A percentile compares a stretch with the other conserved stretches of the same genome.
These are phyloP conservation scores for Cryptus viduatorius DNA, from an alignment of 2,888 invertebrate species.

Conservation along the genomic window DNA sequence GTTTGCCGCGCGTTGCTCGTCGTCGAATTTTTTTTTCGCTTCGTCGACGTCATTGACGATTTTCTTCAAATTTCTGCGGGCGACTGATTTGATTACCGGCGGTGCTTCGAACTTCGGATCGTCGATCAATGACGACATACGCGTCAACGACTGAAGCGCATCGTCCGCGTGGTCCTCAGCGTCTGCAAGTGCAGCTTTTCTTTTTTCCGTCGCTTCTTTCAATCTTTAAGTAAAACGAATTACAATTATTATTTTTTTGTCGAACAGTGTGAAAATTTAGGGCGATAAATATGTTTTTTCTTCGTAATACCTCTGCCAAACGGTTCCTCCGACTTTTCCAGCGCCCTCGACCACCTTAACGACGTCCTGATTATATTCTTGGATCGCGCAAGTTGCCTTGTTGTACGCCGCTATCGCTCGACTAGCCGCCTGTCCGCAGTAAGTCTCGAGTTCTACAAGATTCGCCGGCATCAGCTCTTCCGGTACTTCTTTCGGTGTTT, in stretches of 20 bases:
- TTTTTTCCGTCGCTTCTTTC: constrained; percentile 87
- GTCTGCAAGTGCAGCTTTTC: constrained; percentile 86
- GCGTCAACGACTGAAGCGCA: constrained; percentile 85
- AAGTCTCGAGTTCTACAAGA: constrained; percentile 87
- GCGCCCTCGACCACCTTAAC: constrained; percentile 77
- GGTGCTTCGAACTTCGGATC: constrained; percentile 84
- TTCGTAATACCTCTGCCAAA: constrained; percentile 81
- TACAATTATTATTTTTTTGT: background rate
- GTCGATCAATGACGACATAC: constrained; percentile 84
- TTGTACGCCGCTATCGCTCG: constrained; percentile 90
- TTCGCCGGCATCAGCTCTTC: constrained; percentile 81
- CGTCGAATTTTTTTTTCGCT: constrained; percentile 88
- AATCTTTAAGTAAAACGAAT: constrained; percentile 81
- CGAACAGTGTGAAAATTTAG: background rate
- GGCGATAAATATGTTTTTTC: constrained; percentile 4
- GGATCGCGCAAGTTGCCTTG: constrained; percentile 87
- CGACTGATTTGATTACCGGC: constrained; percentile 80
- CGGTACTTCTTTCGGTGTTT: constrained; percentile 70
- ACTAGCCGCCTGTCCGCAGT: constrained; percentile 86
- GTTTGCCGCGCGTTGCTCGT: constrained; percentile 86
- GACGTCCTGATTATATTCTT: constrained; percentile 85
- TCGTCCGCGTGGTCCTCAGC: constrained; percentile 88
- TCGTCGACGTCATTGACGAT: constrained; percentile 87
- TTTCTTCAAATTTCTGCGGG: constrained; percentile 80
- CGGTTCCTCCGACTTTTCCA: constrained; percentile 68